Base-by-base conservation (phyloP, 2,888 invertebrate genomes). In the Acleris literana region DNA sequence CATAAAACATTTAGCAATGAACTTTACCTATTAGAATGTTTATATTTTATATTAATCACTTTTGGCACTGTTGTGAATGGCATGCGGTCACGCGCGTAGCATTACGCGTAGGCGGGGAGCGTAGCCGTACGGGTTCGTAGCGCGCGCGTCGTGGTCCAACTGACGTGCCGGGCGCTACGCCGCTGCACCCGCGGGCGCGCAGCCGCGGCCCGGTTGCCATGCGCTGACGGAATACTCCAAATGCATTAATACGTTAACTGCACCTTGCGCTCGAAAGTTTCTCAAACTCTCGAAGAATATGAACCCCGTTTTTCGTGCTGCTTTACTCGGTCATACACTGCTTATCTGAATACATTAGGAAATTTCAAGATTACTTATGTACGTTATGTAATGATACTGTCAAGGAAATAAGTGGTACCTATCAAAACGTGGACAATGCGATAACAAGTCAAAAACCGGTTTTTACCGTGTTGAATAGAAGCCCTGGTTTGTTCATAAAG, bases 21-120 rank as follows among this genome's bases (percentile, higher is more conserved):
- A 83, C 72, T 87, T 88, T 88, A 91, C 90, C 87, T 87, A 85
- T 82, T 81, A 79, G 78, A 81, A 76, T 80, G 82, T 79, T 84
- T 83, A 81, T 86, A 81, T 85, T 85, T 84, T 83, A 81, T 86
- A 82, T 85, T 86, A 84, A 87, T 87, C 90, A 90, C 90, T 90
- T 80, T 72, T 77, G 81, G 84, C 88, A 88, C 88, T 85, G 76
- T 83, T 82, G 81, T 78, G 74, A 77, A 80, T 77, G 75, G 75
- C 83, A 85, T 84, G 85, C 84, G 80, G 85, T 86, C 86, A 87
- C 85, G 84, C 86, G 82, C 80, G 78, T 77, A 78, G 83, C 86
- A 87, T 87, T 83, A 84, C 86, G 66, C 39, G 52, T 73, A 69
- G 64, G 61, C 11, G 52, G 74, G 70, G 64, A 49, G 69, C 63